phyloP scores from a whole-genome alignment of 2,797 vertebrate genomes.

The Chromobotia macracanthus region DNA sequence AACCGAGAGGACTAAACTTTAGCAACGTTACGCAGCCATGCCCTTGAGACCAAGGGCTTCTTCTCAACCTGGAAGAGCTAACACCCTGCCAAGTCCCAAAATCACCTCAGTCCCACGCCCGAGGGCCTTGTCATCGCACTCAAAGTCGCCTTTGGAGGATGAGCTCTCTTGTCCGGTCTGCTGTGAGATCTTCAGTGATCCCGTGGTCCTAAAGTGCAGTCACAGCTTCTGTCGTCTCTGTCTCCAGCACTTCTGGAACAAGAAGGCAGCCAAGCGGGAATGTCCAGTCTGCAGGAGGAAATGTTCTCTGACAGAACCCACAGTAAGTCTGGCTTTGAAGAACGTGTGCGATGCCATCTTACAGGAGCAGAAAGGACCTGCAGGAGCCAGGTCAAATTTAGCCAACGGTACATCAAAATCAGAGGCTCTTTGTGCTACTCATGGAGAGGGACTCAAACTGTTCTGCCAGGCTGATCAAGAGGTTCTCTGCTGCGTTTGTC shows the following conservation, averaged over 20 bases:
- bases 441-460: conserved; percentile 76
- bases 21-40: conserved; percentile 60
- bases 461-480: conserved; percentile 78
- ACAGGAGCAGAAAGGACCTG: conserved; percentile 65
- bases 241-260: conserved; percentile 80
- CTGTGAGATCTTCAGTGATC: conserved; percentile 81
- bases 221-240: conserved; percentile 82
- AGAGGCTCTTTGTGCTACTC: conserved; percentile 67
- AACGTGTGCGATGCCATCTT: conserved; percentile 79
- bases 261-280: conserved; percentile 75
- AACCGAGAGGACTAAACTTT: conserved; percentile 1
- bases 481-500: conserved; percentile 80
- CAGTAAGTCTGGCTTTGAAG: conserved; percentile 79
- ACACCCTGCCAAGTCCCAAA: conserved; percentile 68
- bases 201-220: conserved; percentile 82
- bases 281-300: conserved; percentile 80
- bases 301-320: conserved; percentile 78
- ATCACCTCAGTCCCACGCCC: conserved; percentile 60
- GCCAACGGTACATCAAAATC: neutral
- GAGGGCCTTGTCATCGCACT: conserved; percentile 69
- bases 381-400: too few relatives aligned
- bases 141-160: conserved; percentile 73
- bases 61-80: conserved; percentile 76
- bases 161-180: conserved; percentile 80
- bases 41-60: conserved; percentile 75